These are phyloP conservation scores for Crotophaga sulcirostris DNA, from an alignment of 2,113 vertebrate genomes.

Conservation along the genomic window DNA sequence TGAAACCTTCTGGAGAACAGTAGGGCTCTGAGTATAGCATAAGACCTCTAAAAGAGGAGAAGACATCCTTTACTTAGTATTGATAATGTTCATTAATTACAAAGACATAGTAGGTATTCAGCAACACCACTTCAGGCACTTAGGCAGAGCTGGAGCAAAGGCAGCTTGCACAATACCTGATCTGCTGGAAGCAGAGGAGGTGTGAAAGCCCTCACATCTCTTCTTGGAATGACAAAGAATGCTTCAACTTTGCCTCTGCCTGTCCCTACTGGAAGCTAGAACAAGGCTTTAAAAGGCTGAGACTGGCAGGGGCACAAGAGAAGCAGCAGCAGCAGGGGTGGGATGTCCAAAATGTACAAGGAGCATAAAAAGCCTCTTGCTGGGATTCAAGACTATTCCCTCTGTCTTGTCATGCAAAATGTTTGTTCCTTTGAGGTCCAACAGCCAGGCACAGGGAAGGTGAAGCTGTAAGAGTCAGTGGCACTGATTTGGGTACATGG, in stretches of 20 bases:
- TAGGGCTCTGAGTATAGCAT: neutral
- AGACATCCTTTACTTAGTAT: neutral
- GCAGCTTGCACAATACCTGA: neutral
- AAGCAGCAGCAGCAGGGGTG: neutral
- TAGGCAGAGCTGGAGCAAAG: neutral
- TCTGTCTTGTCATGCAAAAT: accelerated
- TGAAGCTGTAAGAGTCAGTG: neutral
- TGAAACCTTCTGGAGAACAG: neutral
- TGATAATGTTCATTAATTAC: neutral
- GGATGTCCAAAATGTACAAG: neutral
- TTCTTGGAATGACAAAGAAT: neutral
- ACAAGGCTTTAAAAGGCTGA: neutral
- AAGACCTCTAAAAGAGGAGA: neutral
- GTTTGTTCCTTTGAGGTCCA: neutral
- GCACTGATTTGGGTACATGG: neutral
- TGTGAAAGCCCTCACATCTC: neutral
- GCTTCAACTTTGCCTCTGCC: neutral
- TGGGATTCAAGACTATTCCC: neutral
- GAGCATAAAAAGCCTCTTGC: neutral
- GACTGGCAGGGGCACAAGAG: neutral
- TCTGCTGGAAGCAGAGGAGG: neutral
- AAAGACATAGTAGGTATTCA: neutral
- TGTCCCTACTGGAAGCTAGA: neutral
- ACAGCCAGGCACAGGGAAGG: neutral
- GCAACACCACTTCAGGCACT: neutral